A percentile compares a stretch with the other conserved stretches of the same genome.
phyloP scores from a whole-genome alignment of 2,888 invertebrate species.

The Liodrosophila aerea region DNA sequence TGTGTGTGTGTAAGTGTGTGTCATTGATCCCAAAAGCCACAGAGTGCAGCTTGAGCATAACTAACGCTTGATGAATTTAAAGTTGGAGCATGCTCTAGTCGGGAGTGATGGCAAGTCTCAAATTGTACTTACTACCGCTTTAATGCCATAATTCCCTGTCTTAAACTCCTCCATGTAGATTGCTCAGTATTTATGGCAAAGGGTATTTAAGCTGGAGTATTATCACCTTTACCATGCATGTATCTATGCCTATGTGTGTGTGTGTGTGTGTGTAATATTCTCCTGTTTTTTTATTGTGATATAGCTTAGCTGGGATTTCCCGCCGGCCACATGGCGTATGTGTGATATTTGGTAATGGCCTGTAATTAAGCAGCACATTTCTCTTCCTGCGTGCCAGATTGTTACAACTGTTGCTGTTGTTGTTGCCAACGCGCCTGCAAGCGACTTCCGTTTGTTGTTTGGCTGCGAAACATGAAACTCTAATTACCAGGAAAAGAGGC shows the following conservation, averaged over 20 bases:
- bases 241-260: neutral
- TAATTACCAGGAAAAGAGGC: slow-evolving; percentile 65
- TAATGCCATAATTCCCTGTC: too few relatives aligned
- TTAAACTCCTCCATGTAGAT: too few relatives aligned
- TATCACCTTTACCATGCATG: neutral
- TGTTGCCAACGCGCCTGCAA: slow-evolving; percentile 46
- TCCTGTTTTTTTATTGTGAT: slow-evolving; percentile 28
- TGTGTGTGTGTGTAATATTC: neutral
- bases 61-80: too few relatives aligned
- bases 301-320: slow-evolving; percentile 38
- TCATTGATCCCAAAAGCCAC: slow-evolving; percentile 27
- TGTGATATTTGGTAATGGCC: slow-evolving; percentile 73
- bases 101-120: too few relatives aligned
- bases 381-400: slow-evolving; percentile 15
- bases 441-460: slow-evolving; percentile 65
- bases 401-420: slow-evolving; percentile 8
- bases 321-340: slow-evolving; percentile 63
- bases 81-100: too few relatives aligned
- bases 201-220: slow-evolving; percentile 5
- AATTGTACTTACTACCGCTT: too few relatives aligned
- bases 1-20: slow-evolving; percentile 1
- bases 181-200: neutral
- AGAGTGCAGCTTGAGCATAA: slow-evolving; percentile 11
- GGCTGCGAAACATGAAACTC: slow-evolving; percentile 68
- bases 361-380: slow-evolving; percentile 69